phyloP scores from a whole-genome alignment of 2,797 vertebrate genomes.

The Esox masquinongy region DNA sequence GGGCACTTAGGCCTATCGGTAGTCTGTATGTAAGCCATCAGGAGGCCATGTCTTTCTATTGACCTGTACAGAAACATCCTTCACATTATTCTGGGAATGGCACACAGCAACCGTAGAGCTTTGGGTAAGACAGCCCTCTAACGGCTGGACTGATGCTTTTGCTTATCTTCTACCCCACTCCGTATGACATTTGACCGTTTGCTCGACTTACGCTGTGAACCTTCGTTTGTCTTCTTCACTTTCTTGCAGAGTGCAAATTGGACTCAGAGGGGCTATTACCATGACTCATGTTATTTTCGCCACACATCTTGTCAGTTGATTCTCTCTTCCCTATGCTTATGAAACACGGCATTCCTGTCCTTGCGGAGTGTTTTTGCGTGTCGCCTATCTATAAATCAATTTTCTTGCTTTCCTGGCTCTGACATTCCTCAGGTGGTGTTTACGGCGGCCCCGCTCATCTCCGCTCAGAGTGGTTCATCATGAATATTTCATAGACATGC shows the following conservation, averaged over 20 bases:
- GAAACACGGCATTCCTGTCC: background rate
- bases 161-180: background rate
- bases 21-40: constrained; percentile 38
- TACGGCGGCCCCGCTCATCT: background rate
- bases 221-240: no score
- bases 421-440: constrained; percentile 1
- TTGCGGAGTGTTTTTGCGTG: background rate
- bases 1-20: constrained; percentile 29
- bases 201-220: no score
- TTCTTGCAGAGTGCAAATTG: no score
- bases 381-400: background rate
- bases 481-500: constrained; percentile 67
- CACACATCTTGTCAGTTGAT: constrained; percentile 1
- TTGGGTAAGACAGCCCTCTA: background rate
- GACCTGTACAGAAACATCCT: constrained; percentile 32
- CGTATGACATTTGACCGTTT: no score
- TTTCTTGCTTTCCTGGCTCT: background rate
- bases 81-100: constrained; percentile 19
- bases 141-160: background rate
- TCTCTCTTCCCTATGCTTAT: background rate
- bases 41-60: constrained; percentile 26
- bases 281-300: background rate
- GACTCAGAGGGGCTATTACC: no score
- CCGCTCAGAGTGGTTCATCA: constrained; percentile 57
- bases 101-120: background rate